phyloP scores from a whole-genome alignment of 2,888 invertebrate species.

The Agrochola litura region DNA sequence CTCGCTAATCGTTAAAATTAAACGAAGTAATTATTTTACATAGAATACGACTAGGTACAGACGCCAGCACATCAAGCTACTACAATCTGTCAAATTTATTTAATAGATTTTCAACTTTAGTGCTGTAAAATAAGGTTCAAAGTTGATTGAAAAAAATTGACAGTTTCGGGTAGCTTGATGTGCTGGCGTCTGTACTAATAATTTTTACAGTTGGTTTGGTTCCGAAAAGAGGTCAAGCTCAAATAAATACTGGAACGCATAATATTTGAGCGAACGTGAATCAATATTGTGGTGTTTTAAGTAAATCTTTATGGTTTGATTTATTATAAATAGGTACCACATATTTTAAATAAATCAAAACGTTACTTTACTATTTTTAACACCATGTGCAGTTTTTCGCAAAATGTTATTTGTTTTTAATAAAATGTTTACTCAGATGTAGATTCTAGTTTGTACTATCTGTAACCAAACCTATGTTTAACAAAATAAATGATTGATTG shows the following conservation, averaged over 20 bases:
- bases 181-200: too few relatives aligned
- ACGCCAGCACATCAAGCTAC: too few relatives aligned
- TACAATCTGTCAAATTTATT: too few relatives aligned
- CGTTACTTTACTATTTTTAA: not conserved
- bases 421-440: conserved; percentile 13
- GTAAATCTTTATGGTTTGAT: conserved; percentile 8
- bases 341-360: not conserved
- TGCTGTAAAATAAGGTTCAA: too few relatives aligned
- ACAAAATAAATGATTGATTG: too few relatives aligned
- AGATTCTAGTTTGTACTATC: conserved; percentile 11
- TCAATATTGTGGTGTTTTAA: conserved; percentile 44
- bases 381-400: conserved; percentile 10
- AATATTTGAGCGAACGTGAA: conserved; percentile 42
- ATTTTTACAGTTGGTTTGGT: conserved; percentile 32
- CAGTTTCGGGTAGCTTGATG: too few relatives aligned
- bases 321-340: conserved; percentile 14
- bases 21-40: conserved; percentile 54
- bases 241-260: conserved; percentile 43
- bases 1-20: conserved; percentile 53
- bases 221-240: conserved; percentile 56
- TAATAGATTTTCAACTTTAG: too few relatives aligned
- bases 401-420: not conserved
- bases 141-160: too few relatives aligned
- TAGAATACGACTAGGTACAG: conserved; percentile 22
- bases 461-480: too few relatives aligned